Percentiles rank a stretch among this genome's conserved stretches.
Evolutionary conservation across 1,140 invertebrate species (phyloP).

Genomic region (Drosophila sproati): DNA sequence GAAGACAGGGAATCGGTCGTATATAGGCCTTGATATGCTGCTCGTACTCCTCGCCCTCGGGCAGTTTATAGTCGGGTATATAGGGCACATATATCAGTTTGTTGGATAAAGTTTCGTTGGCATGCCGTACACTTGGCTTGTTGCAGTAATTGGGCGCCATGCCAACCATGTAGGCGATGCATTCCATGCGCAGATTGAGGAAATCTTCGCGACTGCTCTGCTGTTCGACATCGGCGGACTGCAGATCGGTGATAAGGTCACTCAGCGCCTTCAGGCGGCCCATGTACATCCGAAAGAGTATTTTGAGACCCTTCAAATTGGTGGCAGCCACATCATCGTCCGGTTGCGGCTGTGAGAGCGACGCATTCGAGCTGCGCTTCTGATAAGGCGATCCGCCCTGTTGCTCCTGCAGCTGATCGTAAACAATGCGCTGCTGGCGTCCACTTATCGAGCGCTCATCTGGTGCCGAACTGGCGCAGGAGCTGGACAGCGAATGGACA

Average conservation of each 20-base stretch:
- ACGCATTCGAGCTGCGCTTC: slow-evolving; percentile 71
- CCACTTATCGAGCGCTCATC: slow-evolving; percentile 69
- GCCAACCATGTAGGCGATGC: slow-evolving; percentile 76
- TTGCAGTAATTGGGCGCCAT: slow-evolving; percentile 68
- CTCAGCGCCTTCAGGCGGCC: slow-evolving; percentile 73
- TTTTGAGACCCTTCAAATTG: slow-evolving; percentile 79
- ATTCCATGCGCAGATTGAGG: slow-evolving; percentile 76
- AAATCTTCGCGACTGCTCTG: slow-evolving; percentile 71
- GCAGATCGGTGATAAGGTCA: slow-evolving; percentile 78
- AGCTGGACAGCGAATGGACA: slow-evolving; percentile 75
- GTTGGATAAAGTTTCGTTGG: slow-evolving; percentile 40
- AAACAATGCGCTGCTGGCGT: slow-evolving; percentile 75
- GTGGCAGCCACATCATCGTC: slow-evolving; percentile 62
- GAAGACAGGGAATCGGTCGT: slow-evolving; percentile 72
- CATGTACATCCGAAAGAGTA: slow-evolving; percentile 83
- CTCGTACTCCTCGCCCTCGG: slow-evolving; percentile 66
- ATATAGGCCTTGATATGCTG: slow-evolving; percentile 71
- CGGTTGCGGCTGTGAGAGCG: slow-evolving; percentile 62
- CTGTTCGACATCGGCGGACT: slow-evolving; percentile 77
- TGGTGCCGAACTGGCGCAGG: slow-evolving; percentile 70
- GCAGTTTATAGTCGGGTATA: slow-evolving; percentile 78
- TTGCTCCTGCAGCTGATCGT: slow-evolving; percentile 78
- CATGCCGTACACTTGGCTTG: slow-evolving; percentile 50
- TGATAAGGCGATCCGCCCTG: slow-evolving; percentile 63
- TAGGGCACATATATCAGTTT: slow-evolving; percentile 75